These are phyloP conservation scores for Sarcophaga variegata DNA, from an alignment of 2,888 invertebrate genomes.

Conservation along the genomic window DNA sequence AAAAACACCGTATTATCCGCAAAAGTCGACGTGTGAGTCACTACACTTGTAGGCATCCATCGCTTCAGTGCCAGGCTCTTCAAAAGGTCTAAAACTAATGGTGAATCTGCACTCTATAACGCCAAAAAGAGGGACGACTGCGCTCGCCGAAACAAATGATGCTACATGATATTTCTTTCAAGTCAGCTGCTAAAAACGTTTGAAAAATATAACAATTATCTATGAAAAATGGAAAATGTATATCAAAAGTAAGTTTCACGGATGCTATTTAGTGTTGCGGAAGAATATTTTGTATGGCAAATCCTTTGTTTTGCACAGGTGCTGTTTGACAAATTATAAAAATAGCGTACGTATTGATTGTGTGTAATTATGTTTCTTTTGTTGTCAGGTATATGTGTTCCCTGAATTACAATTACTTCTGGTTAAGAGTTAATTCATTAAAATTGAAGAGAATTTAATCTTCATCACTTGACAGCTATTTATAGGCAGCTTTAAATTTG, in stretches of 20 bases:
- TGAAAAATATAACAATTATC: conserved; percentile 21
- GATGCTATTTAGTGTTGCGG: conserved; percentile 7
- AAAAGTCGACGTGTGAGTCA: too few species aligned
- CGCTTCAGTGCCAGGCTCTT: too few species aligned
- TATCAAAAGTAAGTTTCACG: conserved; percentile 18
- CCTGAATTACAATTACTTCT: conserved; percentile 8
- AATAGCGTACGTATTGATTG: conserved; percentile 17
- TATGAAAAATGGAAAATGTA: background rate
- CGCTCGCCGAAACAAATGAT: too few species aligned
- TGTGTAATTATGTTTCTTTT: conserved; percentile 9
- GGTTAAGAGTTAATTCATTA: background rate
- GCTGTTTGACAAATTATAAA: conserved; percentile 12
- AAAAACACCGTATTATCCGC: too few species aligned
- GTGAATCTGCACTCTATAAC: too few species aligned
- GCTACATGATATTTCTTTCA: background rate
- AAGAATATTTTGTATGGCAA: conserved; percentile 8
- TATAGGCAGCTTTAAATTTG: too few species aligned
- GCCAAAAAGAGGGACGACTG: too few species aligned
- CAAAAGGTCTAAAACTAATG: too few species aligned
- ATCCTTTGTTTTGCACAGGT: conserved; percentile 8
- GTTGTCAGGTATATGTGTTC: conserved; percentile 40
- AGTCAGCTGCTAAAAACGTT: background rate
- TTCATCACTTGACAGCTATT: too few species aligned
- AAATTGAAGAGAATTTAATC: background rate
- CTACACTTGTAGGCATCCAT: too few species aligned